Base-by-base conservation (phyloP, 2,113 vertebrate genomes). In the Phyllostomus hastatus region DNA sequence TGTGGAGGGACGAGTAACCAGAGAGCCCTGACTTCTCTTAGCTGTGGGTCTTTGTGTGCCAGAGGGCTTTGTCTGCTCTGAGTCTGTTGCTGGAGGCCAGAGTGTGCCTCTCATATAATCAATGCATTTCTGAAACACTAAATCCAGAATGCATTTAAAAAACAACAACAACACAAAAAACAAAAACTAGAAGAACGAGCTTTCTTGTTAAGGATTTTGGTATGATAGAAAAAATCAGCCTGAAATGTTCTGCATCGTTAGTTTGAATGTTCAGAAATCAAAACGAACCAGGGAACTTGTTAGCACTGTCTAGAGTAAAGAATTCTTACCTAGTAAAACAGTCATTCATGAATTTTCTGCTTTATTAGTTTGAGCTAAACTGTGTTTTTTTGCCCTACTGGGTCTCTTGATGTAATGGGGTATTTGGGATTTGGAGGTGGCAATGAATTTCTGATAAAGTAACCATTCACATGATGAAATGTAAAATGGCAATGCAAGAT, bases 361-460 rank as follows among this genome's bases (percentile, higher is more conserved):
- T 67, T 81, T 54, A 92, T 81, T 92, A 57, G 57, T 86, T 92
- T 84, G 80, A 80, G 52, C 69, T 92, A 79, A 91, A 92, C 28
- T 19, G 8, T 72, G 15, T 43, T 46, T 35, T 35, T 67, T 67
- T 69, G 7, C 31, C 59, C 12, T 61, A n/a, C 11, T 90, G 26
- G 9, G 5, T 89, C 61, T 82, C 28, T 94, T 88, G 54, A 81
- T 66, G 17, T 95, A 50, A 79, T 91, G 54, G 20, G 82, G 0
- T 95, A 48, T 95, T 95, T 84, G 84, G 86, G 69, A 97, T 66
- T 84, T 95, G 88, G 83, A 95, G 69, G 46, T 82, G 94, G 75
- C 95, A 89, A 80, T 84, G 75, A 92, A n/a, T 91, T 94, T 92
- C 52, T 90, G 93, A 85, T 73, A 88, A 95, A 78, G 83, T 61